Conservation (phyloP, 2,888 invertebrate genomes). For the Lamellibrachia satsuma region DNA sequence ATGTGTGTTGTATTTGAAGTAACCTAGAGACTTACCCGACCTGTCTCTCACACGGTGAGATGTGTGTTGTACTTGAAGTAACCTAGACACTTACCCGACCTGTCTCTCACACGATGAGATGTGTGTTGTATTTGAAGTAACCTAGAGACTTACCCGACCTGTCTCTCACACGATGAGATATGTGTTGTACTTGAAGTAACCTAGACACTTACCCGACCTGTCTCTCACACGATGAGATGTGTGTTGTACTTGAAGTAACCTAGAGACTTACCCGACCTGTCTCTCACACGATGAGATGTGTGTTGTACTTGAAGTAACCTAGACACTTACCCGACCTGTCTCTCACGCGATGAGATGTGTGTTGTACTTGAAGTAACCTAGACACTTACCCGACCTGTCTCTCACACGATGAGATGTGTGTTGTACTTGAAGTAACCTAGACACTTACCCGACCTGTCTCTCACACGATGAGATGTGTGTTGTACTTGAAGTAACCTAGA, state of each 20-base stretch:
- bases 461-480: background rate
- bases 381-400: background rate
- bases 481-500: background rate
- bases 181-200: no score
- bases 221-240: background rate
- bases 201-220: background rate
- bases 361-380: no score
- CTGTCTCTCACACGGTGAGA: background rate
- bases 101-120: background rate
- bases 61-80: no score
- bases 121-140: no score
- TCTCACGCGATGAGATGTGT: background rate
- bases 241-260: no score
- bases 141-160: background rate
- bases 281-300: background rate
- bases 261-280: background rate
- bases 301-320: no score
- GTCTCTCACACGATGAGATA: background rate
- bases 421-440: no score
- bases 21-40: background rate
- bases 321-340: background rate
- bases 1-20: no score
- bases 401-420: background rate
- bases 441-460: background rate
- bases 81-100: background rate